Evolutionary conservation across 2,888 invertebrate genomes (phyloP), one percentile per base, ranked within the genome.

Genomic region (Leucania comma): DNA sequence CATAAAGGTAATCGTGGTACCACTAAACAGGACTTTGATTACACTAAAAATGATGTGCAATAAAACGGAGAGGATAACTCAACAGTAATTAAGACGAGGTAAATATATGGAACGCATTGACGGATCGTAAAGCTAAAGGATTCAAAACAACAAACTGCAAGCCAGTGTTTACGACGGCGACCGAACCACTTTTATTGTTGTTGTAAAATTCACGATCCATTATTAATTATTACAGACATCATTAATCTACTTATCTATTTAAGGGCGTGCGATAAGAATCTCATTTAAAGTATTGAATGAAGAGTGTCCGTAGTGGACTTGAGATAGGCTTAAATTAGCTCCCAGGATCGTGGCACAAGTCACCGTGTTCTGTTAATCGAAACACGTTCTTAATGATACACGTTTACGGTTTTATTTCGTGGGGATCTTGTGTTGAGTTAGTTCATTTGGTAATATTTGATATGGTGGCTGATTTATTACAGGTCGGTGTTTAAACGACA

Each of bases 231-330:
- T 95, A 95, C 94, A 94, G 95, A 93, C 95, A 94, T 95, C 95
- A 96, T 96, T 95, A 96, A 96, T 96, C 95, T 95, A 95, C 94
- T 96, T 95, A 95, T 95, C 95, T 96, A 96, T 96, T 95, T 95
- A 96, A 95, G 95, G 95, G 94, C 91, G 93, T 89, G 89, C 93
- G 96, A 96, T 96, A 96, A 96, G 95, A 94, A 96, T 96, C 96
- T 96, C 95, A 95, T 96, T 96, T 96, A 95, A 96, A 95, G 95
- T 94, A 95, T 95, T 95, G 95, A 95, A 95, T 95, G 95, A 95
- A 95, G 95, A 95, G 95, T 95, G 95, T 94, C 92, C 91, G 94
- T 93, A 94, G 94, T 94, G 94, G 95, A 93, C 92, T 93, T 91
- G 93, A 95, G 95, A 95, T 95, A 95, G 95, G 94, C 94, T 94